Evolutionary conservation across 2,888 invertebrate genomes (phyloP).

Genomic region (Drosophila sordidapex): DNA sequence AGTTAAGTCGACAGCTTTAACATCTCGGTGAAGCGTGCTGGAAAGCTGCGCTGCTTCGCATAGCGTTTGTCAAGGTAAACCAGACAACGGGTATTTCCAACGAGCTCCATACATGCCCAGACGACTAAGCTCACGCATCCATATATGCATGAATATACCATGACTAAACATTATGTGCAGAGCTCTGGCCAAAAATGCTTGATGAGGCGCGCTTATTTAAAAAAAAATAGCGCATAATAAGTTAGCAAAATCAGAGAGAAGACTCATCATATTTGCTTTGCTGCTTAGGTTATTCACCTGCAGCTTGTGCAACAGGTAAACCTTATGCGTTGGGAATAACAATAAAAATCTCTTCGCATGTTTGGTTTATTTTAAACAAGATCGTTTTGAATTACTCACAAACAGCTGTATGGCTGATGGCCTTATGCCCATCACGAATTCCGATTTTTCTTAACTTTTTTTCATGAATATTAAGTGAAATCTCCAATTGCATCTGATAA

Average conservation of each 20-base stretch:
- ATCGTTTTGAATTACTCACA: slow-evolving; percentile 7
- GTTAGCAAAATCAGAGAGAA: background rate
- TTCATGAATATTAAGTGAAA: too few species aligned
- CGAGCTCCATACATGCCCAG: slow-evolving; percentile 17
- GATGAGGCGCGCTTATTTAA: slow-evolving; percentile 2
- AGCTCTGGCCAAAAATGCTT: slow-evolving; percentile 12
- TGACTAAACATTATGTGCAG: slow-evolving; percentile 16
- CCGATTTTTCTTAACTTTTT: slow-evolving; percentile 4
- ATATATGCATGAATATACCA: slow-evolving; percentile 2
- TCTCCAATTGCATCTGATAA: too few species aligned
- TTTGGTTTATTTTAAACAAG: slow-evolving; percentile 9
- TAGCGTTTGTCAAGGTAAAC: slow-evolving; percentile 55
- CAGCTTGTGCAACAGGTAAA: slow-evolving; percentile 19
- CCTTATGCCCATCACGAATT: too few species aligned
- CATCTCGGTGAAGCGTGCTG: slow-evolving; percentile 57
- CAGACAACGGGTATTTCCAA: slow-evolving; percentile 40
- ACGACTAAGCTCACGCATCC: background rate
- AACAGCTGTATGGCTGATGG: slow-evolving; percentile 16
- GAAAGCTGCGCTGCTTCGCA: slow-evolving; percentile 40
- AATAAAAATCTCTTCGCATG: slow-evolving; percentile 7
- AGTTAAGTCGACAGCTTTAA: slow-evolving; percentile 5
- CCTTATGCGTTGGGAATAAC: background rate
- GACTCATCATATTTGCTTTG: slow-evolving; percentile 25
- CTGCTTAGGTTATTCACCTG: slow-evolving; percentile 48
- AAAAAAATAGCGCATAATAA: slow-evolving; percentile 11